Percentiles rank a stretch among this genome's conserved stretches.
Conservation (phyloP, 2,113 vertebrate species). For the Corythornis vintsioides region DNA sequence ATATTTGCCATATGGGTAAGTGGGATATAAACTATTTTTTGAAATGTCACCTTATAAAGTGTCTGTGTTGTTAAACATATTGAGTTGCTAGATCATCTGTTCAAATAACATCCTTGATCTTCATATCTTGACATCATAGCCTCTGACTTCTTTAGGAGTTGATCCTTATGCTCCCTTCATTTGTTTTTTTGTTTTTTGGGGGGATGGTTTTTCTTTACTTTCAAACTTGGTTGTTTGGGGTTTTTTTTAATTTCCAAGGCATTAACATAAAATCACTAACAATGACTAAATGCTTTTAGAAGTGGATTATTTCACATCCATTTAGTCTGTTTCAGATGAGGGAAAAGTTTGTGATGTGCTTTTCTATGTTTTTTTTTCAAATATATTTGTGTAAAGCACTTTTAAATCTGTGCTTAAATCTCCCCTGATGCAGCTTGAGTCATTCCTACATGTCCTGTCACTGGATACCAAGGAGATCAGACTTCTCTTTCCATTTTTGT, state of each 20-base stretch:
- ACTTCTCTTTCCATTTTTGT: neutral
- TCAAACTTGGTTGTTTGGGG: neutral
- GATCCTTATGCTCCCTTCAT: rapidly evolving
- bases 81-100: neutral
- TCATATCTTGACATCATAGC: neutral
- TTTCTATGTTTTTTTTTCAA: neutral
- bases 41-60: neutral
- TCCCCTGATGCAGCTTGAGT: neutral
- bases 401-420: neutral
- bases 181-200: neutral
- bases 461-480: neutral
- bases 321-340: neutral
- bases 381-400: neutral
- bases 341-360: neutral
- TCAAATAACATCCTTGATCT: neutral
- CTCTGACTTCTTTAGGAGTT: neutral
- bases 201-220: neutral
- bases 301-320: neutral
- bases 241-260: neutral
- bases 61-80: neutral
- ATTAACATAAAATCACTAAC: neutral
- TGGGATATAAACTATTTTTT: neutral
- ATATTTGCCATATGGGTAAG: neutral
- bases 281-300: neutral
- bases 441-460: rapidly evolving